Conservation (phyloP, 2,113 vertebrate species). For the Crocuta crocuta region DNA sequence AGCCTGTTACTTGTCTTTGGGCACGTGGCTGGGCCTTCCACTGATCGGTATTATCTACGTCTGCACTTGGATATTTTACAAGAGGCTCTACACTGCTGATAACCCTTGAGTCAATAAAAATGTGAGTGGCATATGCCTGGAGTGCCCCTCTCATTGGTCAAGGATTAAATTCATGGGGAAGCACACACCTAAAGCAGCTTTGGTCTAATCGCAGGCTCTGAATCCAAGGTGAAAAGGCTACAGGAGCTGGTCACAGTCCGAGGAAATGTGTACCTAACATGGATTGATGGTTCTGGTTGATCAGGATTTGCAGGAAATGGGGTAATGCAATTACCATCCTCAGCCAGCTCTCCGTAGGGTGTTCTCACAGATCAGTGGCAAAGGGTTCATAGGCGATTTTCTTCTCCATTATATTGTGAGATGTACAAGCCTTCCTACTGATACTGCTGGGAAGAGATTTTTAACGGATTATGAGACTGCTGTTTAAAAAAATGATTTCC, state of each 20-base stretch:
- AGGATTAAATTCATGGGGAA: background rate
- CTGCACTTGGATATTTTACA: background rate
- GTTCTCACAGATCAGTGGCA: slow-evolving; percentile 60
- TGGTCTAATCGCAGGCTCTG: rapidly evolving
- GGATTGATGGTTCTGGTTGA: slow-evolving; percentile 44
- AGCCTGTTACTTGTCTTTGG: background rate
- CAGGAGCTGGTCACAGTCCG: background rate
- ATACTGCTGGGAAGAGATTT: slow-evolving; percentile 59
- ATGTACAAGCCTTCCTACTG: slow-evolving; percentile 55
- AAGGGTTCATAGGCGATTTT: slow-evolving; percentile 54
- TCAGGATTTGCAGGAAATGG: slow-evolving; percentile 5
- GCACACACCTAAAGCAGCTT: background rate
- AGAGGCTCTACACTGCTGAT: background rate
- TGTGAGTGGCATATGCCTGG: background rate
- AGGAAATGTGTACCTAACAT: rapidly evolving
- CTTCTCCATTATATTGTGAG: slow-evolving; percentile 51
- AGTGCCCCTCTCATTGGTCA: background rate
- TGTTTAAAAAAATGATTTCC: slow-evolving; percentile 69
- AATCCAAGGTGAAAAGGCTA: background rate
- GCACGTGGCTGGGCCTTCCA: background rate
- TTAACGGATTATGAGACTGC: slow-evolving; percentile 62
- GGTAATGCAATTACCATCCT: slow-evolving; percentile 41
- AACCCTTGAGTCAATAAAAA: background rate
- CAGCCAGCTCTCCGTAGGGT: slow-evolving; percentile 48
- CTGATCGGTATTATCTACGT: background rate